phyloP scores from a whole-genome alignment of 1,140 invertebrate genomes.

The Marisa cornuarietis region DNA sequence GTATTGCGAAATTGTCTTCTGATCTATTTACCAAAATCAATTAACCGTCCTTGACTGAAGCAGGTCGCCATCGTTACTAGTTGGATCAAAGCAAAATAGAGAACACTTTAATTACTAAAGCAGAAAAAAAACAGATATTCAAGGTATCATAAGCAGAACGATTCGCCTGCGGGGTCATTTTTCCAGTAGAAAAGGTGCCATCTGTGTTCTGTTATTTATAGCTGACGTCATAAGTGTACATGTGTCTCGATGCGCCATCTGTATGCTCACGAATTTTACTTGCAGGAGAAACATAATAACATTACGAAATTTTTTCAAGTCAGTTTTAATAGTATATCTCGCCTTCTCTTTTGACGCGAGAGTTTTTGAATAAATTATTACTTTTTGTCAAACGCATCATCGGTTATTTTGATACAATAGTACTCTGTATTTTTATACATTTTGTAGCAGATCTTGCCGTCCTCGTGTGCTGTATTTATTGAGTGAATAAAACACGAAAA shows the following conservation, averaged over 20 bases:
- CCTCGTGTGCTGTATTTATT: constrained; percentile 23
- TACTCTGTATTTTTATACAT: constrained; percentile 5
- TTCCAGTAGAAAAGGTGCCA: background rate
- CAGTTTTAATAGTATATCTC: constrained; percentile 1
- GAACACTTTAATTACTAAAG: too few species aligned
- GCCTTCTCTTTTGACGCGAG: constrained; percentile 12
- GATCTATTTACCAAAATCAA: too few species aligned
- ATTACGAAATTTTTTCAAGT: background rate
- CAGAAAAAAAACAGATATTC: too few species aligned
- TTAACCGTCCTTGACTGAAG: too few species aligned
- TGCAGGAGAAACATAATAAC: background rate
- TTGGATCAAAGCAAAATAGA: too few species aligned
- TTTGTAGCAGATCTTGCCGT: constrained; percentile 7
- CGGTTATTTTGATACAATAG: background rate
- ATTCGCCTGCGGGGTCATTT: background rate
- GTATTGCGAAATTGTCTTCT: too few species aligned
- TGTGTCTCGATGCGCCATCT: too few species aligned
- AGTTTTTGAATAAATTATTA: background rate
- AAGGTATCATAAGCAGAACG: background rate
- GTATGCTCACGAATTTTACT: background rate
- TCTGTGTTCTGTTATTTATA: background rate
- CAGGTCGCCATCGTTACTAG: too few species aligned
- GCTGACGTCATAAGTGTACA: too few species aligned
- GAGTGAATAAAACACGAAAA: constrained; percentile 20
- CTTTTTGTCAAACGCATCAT: constrained; percentile 6